Percentiles rank a stretch among this genome's conserved stretches.
phyloP scores from a whole-genome alignment of 2,797 vertebrate species.

The Zalophus californianus region DNA sequence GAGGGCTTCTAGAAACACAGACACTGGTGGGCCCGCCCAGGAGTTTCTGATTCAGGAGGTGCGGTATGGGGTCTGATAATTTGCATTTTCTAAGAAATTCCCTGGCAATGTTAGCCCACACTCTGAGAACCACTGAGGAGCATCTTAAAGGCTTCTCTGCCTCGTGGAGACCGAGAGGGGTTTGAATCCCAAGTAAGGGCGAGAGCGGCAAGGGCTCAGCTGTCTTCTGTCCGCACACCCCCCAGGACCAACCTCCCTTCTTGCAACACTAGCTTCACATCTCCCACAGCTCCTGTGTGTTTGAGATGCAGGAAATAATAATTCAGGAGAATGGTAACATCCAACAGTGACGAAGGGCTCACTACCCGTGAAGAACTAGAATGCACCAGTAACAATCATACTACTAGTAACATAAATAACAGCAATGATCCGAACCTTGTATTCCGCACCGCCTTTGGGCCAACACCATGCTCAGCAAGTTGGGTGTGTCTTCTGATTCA shows the following conservation, averaged over 20 bases:
- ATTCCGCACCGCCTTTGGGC: rapidly evolving
- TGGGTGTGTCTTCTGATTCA: rapidly evolving
- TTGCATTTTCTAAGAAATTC: neutral
- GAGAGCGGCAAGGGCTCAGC: too few relatives aligned
- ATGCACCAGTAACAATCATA: rapidly evolving
- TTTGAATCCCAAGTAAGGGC: neutral
- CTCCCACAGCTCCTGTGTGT: neutral
- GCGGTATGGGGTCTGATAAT: neutral
- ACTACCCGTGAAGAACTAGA: neutral
- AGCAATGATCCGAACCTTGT: rapidly evolving
- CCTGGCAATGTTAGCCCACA: neutral
- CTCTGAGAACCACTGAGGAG: neutral
- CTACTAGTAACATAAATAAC: rapidly evolving
- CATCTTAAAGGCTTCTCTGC: neutral
- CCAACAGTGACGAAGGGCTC: neutral
- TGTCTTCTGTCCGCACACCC: rapidly evolving
- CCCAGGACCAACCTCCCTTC: neutral
- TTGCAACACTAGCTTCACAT: rapidly evolving
- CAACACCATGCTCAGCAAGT: rapidly evolving
- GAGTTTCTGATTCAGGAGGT: neutral
- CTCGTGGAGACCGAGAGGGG: neutral
- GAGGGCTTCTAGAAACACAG: neutral
- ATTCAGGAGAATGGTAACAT: neutral
- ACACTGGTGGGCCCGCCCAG: neutral
- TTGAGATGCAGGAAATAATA: neutral